A percentile compares a stretch with the other conserved stretches of the same genome.
These are phyloP conservation scores for Colossoma macropomum DNA, from an alignment of 2,113 vertebrate genomes.

Conservation along the genomic window DNA sequence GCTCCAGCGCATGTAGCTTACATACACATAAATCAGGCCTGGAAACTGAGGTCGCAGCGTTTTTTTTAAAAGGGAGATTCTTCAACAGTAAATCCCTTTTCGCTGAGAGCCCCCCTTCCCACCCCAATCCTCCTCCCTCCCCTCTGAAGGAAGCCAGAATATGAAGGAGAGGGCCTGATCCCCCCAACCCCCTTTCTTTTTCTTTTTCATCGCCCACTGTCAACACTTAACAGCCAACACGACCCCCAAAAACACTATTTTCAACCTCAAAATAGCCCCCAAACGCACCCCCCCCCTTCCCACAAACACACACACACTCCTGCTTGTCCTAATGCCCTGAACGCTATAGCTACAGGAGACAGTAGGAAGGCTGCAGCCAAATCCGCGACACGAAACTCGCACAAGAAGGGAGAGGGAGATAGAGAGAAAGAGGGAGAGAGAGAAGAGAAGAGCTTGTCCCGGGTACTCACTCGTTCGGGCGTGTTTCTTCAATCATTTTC, in stretches of 20 bases:
- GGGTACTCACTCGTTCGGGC: constrained; percentile 88
- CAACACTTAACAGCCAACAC: constrained; percentile 19
- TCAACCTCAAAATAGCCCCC: too few species aligned
- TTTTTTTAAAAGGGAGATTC: constrained; percentile 3
- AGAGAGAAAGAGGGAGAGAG: neutral
- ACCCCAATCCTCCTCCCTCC: constrained; percentile 39
- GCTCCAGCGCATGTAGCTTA: neutral
- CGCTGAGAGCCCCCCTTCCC: constrained; percentile 53
- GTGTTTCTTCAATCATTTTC: constrained; percentile 89
- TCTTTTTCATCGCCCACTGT: constrained; percentile 39
- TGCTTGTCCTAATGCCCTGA: too few species aligned
- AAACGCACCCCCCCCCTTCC: neutral
- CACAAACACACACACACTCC: neutral
- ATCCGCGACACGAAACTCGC: neutral
- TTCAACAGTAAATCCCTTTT: constrained; percentile 53
- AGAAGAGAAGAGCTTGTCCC: neutral
- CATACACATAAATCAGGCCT: constrained; percentile 51
- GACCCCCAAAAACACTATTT: constrained; percentile 32
- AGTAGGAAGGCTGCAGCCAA: too few species aligned
- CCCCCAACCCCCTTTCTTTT: constrained; percentile 23
- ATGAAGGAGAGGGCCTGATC: constrained; percentile 49
- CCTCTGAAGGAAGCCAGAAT: constrained; percentile 25
- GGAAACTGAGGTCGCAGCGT: neutral
- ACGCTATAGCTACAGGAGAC: neutral
- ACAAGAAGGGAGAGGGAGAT: neutral